Base-by-base conservation (phyloP, 2,113 vertebrate species). In the Columba livia region DNA sequence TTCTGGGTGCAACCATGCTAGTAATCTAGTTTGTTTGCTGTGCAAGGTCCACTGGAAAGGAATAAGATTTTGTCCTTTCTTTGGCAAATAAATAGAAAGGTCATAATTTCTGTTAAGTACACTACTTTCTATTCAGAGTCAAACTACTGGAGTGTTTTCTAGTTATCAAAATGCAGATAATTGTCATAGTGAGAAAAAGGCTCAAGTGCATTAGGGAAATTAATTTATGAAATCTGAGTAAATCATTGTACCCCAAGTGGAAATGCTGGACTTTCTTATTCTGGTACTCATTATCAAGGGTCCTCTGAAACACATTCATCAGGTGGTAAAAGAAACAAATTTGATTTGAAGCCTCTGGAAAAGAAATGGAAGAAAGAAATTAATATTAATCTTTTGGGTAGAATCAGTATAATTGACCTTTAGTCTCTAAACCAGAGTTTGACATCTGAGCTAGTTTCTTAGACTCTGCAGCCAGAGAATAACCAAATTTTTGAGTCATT, bases 361-460 rank as follows among this genome's bases (percentile, higher is more conserved):
- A 65, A 71, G 9, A 66, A 42, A 34, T 15, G 3, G 7, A 77
- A 71, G 10, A 9, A 75, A 47, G 21, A 69, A 64, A 72, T 31
- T 60, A 0, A 18, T 70, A 4, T 6, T 1, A 48, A 15, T 12
- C 4, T 32, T 67, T 57, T 10, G 8, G 3, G 12, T 65, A 61
- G 29, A 61, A 70, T 47, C n/a, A n/a, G 17, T 88, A 8, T n/a
- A 42, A 38, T 32, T 64, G 4, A 28, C 23, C 13, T 77, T 80
- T 32, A 53, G 38, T 70, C 23, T 65, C 23, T 57, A 36, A 32
- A 42, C 19, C 7, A 34, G 17, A 57, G 65, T 78, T 73, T 65
- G 34, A 48, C 19, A 44, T 70, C 20, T 57, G 26, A 74, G 3
- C 15, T 88, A 5, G 0, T 28, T 94, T 79, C 31, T 56, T 83